Percentiles rank a stretch among this genome's conserved stretches.
phyloP scores from a whole-genome alignment of 2,113 vertebrate genomes.

The Sebastes schlegelii region DNA sequence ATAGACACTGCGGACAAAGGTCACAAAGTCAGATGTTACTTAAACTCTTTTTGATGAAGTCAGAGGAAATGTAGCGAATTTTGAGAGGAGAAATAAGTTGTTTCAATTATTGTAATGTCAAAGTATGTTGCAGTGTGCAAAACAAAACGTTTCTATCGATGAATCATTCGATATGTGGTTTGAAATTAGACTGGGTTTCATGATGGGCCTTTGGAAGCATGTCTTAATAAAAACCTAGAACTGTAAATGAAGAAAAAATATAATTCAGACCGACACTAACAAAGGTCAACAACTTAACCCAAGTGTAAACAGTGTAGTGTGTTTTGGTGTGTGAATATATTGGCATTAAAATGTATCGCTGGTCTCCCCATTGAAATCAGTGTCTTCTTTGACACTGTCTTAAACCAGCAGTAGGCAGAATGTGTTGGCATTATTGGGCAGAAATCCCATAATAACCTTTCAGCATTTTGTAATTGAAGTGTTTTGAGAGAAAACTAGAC shows the following conservation, averaged over 20 bases:
- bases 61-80: neutral
- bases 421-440: too few relatives aligned
- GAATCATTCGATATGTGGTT: neutral
- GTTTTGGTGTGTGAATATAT: neutral
- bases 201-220: neutral
- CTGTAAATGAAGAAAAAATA: neutral
- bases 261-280: neutral
- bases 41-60: constrained; percentile 40
- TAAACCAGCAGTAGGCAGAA: too few relatives aligned
- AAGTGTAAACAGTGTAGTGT: neutral
- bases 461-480: too few relatives aligned
- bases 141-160: neutral
- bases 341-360: neutral
- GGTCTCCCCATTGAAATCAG: neutral
- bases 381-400: neutral
- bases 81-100: neutral
- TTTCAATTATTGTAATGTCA: neutral
- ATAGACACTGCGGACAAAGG: constrained; percentile 28
- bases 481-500: too few relatives aligned
- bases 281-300: neutral
- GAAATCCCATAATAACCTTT: too few relatives aligned
- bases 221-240: neutral
- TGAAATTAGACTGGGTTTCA: neutral
- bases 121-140: neutral
- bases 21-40: constrained; percentile 14